Evolutionary conservation across 2,797 vertebrate genomes (phyloP).

Genomic region (Syngnathus acus): DNA sequence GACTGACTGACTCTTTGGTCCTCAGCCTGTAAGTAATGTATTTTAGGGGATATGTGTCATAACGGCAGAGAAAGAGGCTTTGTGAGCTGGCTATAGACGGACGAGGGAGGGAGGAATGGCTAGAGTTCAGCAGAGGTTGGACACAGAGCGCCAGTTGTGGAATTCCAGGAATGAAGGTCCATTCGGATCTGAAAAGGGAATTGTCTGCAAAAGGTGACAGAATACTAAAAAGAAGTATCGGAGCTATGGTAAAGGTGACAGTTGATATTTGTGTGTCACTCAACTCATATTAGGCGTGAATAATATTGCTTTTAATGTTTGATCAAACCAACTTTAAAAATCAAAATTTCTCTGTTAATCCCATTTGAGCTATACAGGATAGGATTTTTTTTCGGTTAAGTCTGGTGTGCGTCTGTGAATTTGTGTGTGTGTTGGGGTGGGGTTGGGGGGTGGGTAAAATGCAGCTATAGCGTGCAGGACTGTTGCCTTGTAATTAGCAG

Average conservation of each 20-base stretch:
- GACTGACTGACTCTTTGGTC: background rate
- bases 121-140: conserved; percentile 60
- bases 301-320: background rate
- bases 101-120: conserved; percentile 40
- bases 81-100: conserved; percentile 54
- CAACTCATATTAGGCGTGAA: background rate
- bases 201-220: conserved; percentile 21
- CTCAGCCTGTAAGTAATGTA: conserved; percentile 12
- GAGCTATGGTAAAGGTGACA: conserved; percentile 6
- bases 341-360: conserved; percentile 7
- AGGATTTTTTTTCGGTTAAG: background rate
- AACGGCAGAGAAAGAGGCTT: conserved; percentile 48
- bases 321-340: conserved; percentile 8
- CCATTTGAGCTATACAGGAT: conserved; percentile 14
- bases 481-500: conserved; percentile 8
- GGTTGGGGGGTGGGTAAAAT: background rate
- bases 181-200: conserved; percentile 38
- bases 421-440: background rate
- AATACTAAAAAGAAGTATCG: conserved; percentile 19
- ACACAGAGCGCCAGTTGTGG: conserved; percentile 62
- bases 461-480: background rate
- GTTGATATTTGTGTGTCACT: conserved; percentile 5
- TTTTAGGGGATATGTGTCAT: conserved; percentile 5
- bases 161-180: conserved; percentile 72
- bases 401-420: background rate